These are phyloP conservation scores for Hyles vespertilio DNA, from an alignment of 1,140 invertebrate genomes.

Conservation along the genomic window DNA sequence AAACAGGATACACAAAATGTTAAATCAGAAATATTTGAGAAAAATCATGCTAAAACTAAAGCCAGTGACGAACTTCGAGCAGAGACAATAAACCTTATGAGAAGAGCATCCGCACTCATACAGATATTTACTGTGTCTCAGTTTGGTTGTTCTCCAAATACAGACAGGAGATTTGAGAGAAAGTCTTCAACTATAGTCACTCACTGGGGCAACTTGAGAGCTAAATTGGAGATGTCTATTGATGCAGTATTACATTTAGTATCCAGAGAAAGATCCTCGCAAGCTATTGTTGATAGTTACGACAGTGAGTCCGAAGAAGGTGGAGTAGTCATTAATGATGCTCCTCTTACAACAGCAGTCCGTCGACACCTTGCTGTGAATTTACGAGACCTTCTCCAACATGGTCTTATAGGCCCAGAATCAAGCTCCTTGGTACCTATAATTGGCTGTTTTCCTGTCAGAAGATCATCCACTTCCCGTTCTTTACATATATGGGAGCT, in stretches of 20 bases:
- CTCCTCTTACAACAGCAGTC: constrained; percentile 87
- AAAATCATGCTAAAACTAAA: constrained; percentile 63
- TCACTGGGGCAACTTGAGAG: constrained; percentile 95
- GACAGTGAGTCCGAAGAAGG: constrained; percentile 77
- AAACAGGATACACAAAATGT: constrained; percentile 77
- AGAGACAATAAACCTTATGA: constrained; percentile 89
- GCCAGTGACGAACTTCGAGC: constrained; percentile 62
- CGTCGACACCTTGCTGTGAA: constrained; percentile 93
- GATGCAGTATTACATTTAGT: constrained; percentile 84
- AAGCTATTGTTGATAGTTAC: constrained; percentile 68
- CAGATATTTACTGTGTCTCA: constrained; percentile 96
- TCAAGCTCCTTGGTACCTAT: constrained; percentile 91
- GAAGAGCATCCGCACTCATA: constrained; percentile 89
- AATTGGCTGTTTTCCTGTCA: constrained; percentile 90
- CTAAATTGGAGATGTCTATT: constrained; percentile 93
- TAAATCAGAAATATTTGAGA: constrained; percentile 81
- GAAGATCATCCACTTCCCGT: constrained; percentile 75
- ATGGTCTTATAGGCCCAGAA: constrained; percentile 88
- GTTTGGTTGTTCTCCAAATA: constrained; percentile 95
- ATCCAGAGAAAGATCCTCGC: constrained; percentile 70
- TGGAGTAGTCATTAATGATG: constrained; percentile 65
- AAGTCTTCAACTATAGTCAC: constrained; percentile 84
- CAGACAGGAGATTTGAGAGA: constrained; percentile 90
- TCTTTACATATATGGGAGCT: constrained; percentile 71
- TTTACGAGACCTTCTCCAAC: constrained; percentile 94